These are phyloP conservation scores for Ceuthmochares aereus DNA, from an alignment of 2,113 vertebrate species.

Conservation along the genomic window DNA sequence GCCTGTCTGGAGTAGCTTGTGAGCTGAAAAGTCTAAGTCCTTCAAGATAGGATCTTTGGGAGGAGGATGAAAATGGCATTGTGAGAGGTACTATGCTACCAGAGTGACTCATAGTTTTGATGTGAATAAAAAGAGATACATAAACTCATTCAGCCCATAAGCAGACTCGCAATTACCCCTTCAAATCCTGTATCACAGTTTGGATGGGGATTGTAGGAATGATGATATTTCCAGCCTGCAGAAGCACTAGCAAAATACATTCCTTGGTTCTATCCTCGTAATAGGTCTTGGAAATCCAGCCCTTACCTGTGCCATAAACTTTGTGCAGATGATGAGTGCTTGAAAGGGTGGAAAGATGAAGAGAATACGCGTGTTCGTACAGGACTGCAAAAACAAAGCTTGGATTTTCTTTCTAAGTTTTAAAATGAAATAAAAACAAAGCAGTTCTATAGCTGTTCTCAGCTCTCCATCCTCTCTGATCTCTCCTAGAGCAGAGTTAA, in stretches of 20 bases:
- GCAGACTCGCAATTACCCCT: background rate
- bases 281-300: background rate
- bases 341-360: background rate
- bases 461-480: background rate
- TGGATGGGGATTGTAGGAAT: background rate
- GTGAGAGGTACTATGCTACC: background rate
- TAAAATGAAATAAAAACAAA: background rate
- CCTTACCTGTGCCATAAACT: background rate
- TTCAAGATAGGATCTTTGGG: background rate
- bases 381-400: background rate
- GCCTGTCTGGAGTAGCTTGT: background rate
- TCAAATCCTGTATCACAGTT: background rate
- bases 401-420: background rate
- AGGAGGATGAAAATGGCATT: background rate
- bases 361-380: rapidly evolving
- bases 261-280: background rate
- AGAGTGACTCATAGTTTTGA: background rate
- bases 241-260: background rate
- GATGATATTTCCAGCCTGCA: background rate
- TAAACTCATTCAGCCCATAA: background rate
- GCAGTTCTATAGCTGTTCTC: background rate
- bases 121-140: background rate
- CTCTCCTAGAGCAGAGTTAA: background rate
- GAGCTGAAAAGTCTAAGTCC: background rate
- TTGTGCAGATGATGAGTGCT: background rate